Evolutionary conservation across 23 tunicate species (phyloP), one percentile per base, ranked within the genome.

Genomic region (Diplosoma virens): DNA sequence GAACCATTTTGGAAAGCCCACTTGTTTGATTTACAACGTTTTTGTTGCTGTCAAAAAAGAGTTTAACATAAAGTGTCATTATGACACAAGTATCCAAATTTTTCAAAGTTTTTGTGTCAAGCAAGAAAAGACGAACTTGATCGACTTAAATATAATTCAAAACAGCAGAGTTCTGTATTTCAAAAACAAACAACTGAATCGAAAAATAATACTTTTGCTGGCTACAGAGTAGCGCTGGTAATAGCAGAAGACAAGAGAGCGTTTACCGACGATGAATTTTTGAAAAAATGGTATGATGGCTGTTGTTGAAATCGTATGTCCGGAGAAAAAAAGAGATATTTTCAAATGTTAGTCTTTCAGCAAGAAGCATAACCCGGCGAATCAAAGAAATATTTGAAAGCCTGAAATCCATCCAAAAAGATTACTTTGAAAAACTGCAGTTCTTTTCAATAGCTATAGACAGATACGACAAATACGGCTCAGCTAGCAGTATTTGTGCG

Each of bases 251-350:
- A 63, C 75, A 86, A 60, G 81, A 86, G 76, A 74, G 80, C 93
- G 65, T 86, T 86, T 63, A 81, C 93, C 48, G 93, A 86, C 67
- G 87, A 87, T 21, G 93, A 86, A 50, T 86, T 81, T 46, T 87
- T 41, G 33, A 85, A 86, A 82, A 59, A 81, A 73, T 86, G 93
- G n/a, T 41, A 34, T 86, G 76, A 81, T 86, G 93, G 93, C 68
- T 64, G 76, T 82, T 81, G 87, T 73, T 30, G 87, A 86, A 86
- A 63, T 54, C 67, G 31, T 81, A 21, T 73, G 76, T 74, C 87
- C 77, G 47, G 93, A 86, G 77, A 86, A 86, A 75, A n/a, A 81
- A 37, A 86, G 67, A 86, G 36, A 0, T 27, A 60, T 79, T 85
- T 80, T 58, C 71, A 80, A 69, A 85, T 85, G 73, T 85, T 59